A percentile compares a stretch with the other conserved stretches of the same genome.
Conservation (phyloP, 1,140 invertebrate species). For the Orussus abietinus region DNA sequence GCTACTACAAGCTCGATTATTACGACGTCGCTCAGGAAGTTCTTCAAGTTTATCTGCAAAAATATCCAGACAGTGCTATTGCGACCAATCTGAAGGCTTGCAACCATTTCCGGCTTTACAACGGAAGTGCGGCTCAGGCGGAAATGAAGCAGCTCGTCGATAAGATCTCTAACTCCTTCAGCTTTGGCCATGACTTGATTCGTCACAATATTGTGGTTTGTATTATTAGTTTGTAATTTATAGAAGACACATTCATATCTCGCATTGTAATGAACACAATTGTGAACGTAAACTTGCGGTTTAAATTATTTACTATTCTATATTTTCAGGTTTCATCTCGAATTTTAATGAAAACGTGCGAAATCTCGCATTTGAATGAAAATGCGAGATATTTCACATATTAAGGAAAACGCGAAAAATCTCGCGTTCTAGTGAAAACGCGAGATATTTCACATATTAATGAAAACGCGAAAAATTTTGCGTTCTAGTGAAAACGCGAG, state of each 20-base stretch:
- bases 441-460: too few relatives aligned
- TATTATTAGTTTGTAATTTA: background rate
- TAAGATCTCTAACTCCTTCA: constrained; percentile 72
- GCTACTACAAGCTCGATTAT: constrained; percentile 96
- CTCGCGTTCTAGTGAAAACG: too few relatives aligned
- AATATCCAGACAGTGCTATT: constrained; percentile 90
- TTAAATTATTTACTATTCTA: background rate
- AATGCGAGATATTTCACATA: too few relatives aligned
- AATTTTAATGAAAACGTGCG: background rate
- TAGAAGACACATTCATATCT: too few relatives aligned
- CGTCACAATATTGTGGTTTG: constrained; percentile 88
- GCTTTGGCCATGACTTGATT: constrained; percentile 89
- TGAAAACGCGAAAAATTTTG: too few relatives aligned
- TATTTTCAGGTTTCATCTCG: constrained; percentile 1
- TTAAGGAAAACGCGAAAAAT: too few relatives aligned
- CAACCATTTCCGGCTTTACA: constrained; percentile 86
- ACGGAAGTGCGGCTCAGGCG: constrained; percentile 88
- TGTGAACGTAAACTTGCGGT: too few relatives aligned
- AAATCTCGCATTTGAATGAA: background rate
- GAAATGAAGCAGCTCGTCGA: constrained; percentile 78
- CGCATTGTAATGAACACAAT: too few relatives aligned
- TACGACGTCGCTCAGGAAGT: constrained; percentile 93
- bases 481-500: too few relatives aligned
- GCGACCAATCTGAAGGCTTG: constrained; percentile 94
- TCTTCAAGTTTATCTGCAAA: constrained; percentile 86